Conservation (phyloP, 2,888 invertebrate genomes). For the Caradrina clavipalpis region DNA sequence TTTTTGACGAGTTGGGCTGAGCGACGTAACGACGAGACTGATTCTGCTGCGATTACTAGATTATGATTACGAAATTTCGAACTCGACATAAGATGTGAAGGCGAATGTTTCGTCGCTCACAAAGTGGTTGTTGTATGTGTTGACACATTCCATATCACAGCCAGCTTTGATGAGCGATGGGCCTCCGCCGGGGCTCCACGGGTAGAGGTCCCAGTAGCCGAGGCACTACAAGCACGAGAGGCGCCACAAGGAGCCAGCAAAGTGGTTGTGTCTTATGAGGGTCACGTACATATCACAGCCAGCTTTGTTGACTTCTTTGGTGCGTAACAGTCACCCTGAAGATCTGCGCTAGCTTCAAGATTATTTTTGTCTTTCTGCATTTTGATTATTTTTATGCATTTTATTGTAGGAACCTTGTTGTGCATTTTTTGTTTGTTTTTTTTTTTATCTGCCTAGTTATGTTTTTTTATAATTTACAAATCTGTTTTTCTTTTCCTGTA, state of each 20-base stretch:
- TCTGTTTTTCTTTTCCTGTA: not conserved
- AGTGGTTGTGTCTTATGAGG: constrained; percentile 96
- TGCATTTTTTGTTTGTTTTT: constrained; percentile 6
- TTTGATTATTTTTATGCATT: constrained; percentile 9
- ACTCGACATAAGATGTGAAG: not conserved
- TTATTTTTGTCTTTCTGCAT: not conserved
- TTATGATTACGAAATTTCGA: not conserved
- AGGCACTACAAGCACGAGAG: constrained; percentile 6
- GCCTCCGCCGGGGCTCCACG: constrained; percentile 43
- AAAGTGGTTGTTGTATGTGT: constrained; percentile 97
- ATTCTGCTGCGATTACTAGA: constrained; percentile 4
- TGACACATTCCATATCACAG: constrained; percentile 96
- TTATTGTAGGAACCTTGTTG: not conserved
- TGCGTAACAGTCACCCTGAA: constrained; percentile 50
- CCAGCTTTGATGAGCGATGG: constrained; percentile 99
- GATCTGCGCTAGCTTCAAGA: constrained; percentile 10
- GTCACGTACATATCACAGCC: constrained; percentile 97
- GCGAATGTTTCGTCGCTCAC: constrained; percentile 92
- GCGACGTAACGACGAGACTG: constrained; percentile 75
- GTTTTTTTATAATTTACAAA: constrained; percentile 1
- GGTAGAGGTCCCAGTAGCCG: not conserved
- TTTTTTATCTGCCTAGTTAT: constrained; percentile 10
- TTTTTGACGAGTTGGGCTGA: constrained; percentile 97
- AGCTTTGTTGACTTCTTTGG: constrained; percentile 91
- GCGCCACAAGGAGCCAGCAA: constrained; percentile 91